A percentile compares a stretch with the other conserved stretches of the same genome.
Evolutionary conservation across 2,113 vertebrate species (phyloP).

Genomic region (Pelmatolapia mariae): DNA sequence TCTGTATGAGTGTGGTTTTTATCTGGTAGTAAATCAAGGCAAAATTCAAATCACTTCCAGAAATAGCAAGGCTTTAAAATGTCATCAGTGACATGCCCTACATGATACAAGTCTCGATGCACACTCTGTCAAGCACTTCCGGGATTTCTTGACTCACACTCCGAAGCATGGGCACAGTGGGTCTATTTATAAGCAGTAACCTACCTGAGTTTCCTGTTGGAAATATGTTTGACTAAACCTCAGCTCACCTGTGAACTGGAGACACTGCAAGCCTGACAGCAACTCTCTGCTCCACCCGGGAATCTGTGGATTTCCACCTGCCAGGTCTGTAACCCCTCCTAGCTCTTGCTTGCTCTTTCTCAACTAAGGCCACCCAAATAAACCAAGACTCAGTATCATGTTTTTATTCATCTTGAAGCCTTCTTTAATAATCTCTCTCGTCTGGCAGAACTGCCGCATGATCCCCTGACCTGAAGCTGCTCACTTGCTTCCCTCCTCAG

Average conservation of each 20-base stretch:
- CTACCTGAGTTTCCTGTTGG: neutral
- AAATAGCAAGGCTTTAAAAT: neutral
- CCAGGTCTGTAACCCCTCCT: neutral
- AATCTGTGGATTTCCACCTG: neutral
- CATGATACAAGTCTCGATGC: neutral
- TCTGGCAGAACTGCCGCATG: neutral
- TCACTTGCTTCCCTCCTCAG: neutral
- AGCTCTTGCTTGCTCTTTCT: neutral
- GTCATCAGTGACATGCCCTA: neutral
- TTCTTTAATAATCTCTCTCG: neutral
- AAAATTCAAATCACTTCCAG: neutral
- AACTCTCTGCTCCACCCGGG: neutral
- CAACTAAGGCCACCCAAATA: neutral
- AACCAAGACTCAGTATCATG: neutral
- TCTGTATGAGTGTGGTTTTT: neutral
- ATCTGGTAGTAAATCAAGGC: neutral
- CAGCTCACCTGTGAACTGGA: neutral
- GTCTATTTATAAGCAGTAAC: neutral
- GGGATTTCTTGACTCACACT: neutral
- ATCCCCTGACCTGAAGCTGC: neutral
- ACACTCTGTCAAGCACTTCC: neutral
- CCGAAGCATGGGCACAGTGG: fast-evolving
- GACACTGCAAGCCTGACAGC: neutral
- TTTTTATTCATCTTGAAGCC: neutral
- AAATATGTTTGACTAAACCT: neutral